These are phyloP conservation scores for Discoglossus pictus DNA, from an alignment of 2,797 vertebrate genomes.

Conservation along the genomic window DNA sequence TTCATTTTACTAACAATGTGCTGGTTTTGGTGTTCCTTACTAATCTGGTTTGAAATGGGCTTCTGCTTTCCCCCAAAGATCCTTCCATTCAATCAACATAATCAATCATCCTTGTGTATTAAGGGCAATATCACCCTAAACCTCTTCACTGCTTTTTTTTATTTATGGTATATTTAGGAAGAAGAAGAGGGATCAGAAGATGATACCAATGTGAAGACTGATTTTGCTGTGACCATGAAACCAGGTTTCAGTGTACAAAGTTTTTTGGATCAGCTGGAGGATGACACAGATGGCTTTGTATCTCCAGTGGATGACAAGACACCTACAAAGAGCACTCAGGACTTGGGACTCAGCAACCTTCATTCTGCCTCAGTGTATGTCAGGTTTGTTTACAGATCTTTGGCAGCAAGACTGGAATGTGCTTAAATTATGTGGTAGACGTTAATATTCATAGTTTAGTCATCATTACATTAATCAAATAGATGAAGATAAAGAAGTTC, in stretches of 20 bases:
- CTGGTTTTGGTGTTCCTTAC: constrained; percentile 7
- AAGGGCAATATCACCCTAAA: not conserved
- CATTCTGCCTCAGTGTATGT: constrained; percentile 90
- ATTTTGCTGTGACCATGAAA: constrained; percentile 75
- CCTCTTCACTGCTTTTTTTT: not conserved
- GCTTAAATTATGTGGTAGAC: no score
- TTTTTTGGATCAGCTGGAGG: constrained; percentile 89
- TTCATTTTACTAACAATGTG: constrained; percentile 8
- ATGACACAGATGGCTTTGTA: constrained; percentile 88
- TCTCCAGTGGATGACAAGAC: constrained; percentile 91
- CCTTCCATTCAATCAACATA: not conserved
- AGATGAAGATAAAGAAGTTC: no score
- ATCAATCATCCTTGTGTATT: no score
- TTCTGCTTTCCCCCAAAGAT: not conserved
- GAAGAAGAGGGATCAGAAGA: constrained; percentile 95
- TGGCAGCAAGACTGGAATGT: no score
- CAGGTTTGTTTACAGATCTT: constrained; percentile 3
- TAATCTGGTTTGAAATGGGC: constrained; percentile 22
- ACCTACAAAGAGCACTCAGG: constrained; percentile 79
- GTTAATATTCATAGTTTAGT: no score
- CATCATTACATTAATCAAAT: no score
- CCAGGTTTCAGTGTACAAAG: constrained; percentile 78
- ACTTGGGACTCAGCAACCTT: constrained; percentile 91
- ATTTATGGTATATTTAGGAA: constrained; percentile 66
- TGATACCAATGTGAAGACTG: constrained; percentile 75